Base-by-base conservation (phyloP, 2,888 invertebrate genomes). In the Loripinus fragilis region DNA sequence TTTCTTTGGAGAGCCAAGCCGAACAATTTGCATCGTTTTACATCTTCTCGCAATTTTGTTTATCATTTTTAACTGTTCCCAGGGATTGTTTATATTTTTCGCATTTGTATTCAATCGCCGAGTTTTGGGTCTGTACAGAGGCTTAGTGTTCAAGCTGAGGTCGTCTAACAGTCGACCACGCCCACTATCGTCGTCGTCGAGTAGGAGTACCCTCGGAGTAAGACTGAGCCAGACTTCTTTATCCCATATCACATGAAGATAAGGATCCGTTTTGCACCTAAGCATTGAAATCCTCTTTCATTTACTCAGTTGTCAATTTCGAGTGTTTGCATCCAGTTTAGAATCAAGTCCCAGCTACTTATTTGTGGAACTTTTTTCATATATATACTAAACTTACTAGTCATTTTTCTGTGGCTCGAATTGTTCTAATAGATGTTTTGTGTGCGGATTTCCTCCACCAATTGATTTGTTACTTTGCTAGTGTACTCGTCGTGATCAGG, bases 61-160 rank as follows among this genome's bases (percentile, higher is more conserved):
- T 66, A 89, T 88, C 42, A 82, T 90, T 10, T 87, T 90, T 50
- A 91, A 91, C 77, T 90, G 89, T 74, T 90, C 90, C 1, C 91
- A 91, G 38, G 91, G 91, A 0, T 68, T 91, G 17, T 90, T 91
- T 66, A 91, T 91, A 15, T 91, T 90, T 76, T 86, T 88, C 64
- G 91, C 89, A 3, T 91, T 91, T 76, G 87, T 91, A 12, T 87
- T 83, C 60, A 91, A 91, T 69, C 81, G 86, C 35, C 85, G 91
- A 5, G 90, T 91, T 0, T 76, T 82, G 5, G 76, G 78, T 0
- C 72, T 89, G 45, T 91, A 90, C 74, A 86, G 74, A 41, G 79
- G 74, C 2, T 66, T 88, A 17, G 68, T 83, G 23, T 42, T 52
- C 8, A 68, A 64, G 30, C n/a, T 77, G 2, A 77, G 74, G 48